Evolutionary conservation across 2,888 invertebrate species (phyloP).

Genomic region (Erebia ligea): DNA sequence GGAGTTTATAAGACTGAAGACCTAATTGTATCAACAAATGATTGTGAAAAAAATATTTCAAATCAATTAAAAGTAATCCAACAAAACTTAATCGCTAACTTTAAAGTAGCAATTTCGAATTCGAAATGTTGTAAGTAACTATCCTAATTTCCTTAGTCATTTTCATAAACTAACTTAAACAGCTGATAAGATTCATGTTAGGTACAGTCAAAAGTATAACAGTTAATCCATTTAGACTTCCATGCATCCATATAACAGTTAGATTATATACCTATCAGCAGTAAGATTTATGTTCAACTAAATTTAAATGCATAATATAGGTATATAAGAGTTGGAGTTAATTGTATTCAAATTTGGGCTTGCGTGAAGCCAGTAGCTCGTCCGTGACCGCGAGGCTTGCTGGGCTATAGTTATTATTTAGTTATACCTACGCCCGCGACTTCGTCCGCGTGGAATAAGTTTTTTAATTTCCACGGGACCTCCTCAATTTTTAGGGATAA

Average conservation of each 20-base stretch:
- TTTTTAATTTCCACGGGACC: too few relatives aligned
- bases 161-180: too few relatives aligned
- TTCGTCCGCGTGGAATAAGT: too few relatives aligned
- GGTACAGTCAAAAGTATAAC: neutral
- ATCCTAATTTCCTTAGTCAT: neutral
- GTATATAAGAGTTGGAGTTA: slow-evolving; percentile 28
- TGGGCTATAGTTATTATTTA: slow-evolving; percentile 39
- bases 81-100: too few relatives aligned
- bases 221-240: neutral
- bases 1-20: too few relatives aligned
- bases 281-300: slow-evolving; percentile 11
- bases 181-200: neutral
- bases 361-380: slow-evolving; percentile 69
- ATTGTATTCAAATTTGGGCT: slow-evolving; percentile 51
- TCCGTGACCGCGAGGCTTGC: slow-evolving; percentile 59
- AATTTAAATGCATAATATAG: slow-evolving; percentile 1
- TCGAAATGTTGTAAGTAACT: neutral
- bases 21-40: too few relatives aligned
- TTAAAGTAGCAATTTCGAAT: neutral
- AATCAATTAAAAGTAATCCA: too few relatives aligned
- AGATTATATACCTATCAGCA: neutral
- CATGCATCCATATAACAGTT: neutral
- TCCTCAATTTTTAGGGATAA: too few relatives aligned
- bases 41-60: too few relatives aligned
- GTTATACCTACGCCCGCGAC: too few relatives aligned